Evolutionary conservation across 2,113 vertebrate species (phyloP), one percentile per base, ranked within the genome.

Genomic region (Anguilla japonica): DNA sequence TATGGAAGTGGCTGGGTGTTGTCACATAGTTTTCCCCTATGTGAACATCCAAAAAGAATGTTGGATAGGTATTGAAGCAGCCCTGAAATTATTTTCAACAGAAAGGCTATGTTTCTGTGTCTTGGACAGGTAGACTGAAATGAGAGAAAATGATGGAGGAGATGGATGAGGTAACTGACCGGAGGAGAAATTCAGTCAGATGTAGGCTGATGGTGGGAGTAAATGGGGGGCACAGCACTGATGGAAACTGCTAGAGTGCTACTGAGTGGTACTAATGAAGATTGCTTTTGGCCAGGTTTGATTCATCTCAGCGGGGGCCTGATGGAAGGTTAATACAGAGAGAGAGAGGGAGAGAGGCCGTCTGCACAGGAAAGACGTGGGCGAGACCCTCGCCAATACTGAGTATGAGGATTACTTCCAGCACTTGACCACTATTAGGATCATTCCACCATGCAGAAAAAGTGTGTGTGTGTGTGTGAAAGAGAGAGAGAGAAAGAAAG

Each of bases 261-360:
- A 29, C 71, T 75, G 71, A 75, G 71, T 29, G 71, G 71, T 29
- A 75, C 26, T 75, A 75, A 75, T 75, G 71, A 75, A 75, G n/a
- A 75, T 13, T 34, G 71, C 26, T 75, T n/a, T 34, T 75, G 29
- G 71, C 26, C 71, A 34, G 71, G 20, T 75, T 75, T 75, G 71
- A 34, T n/a, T n/a, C n/a, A 75, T 75, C 60, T 67, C 71, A 75
- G 71, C 71, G 34, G 71, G 71, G 71, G 71, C 71, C n/a, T 9
- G 63, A 84, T 79, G 71, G 43, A 85, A 67, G 29, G 41, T 53
- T 85, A 78, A 67, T 34, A 75, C 60, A 43, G 60, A 85, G 84
- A 79, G 2, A n/a, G 81, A 50, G 60, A 75, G 26, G 43, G 26
- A 82, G 43, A 43, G 63, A 71, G 63, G 63, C 63, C 26, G 71